These are phyloP conservation scores for Caenorhabditis brenneri DNA, from an alignment of 1,140 invertebrate genomes.

Conservation along the genomic window DNA sequence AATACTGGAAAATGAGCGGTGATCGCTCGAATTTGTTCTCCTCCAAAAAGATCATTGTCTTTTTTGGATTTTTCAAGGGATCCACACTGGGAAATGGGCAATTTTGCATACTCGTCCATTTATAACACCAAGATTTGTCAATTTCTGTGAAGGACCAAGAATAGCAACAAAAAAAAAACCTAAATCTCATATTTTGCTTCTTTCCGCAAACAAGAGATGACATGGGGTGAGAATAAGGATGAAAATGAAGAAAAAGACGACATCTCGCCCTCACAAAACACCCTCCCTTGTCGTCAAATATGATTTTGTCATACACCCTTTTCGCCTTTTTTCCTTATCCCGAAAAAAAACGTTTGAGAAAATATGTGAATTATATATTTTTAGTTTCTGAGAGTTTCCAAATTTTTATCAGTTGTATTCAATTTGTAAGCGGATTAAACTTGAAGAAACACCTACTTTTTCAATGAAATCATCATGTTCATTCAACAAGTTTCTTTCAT, in stretches of 20 bases:
- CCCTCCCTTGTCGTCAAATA: background rate
- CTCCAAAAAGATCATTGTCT: background rate
- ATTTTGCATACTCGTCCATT: background rate
- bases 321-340: background rate
- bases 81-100: conserved; percentile 24
- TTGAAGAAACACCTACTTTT: background rate
- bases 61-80: conserved; percentile 5
- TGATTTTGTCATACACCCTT: conserved; percentile 5
- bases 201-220: conserved; percentile 20
- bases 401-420: background rate
- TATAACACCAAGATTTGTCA: no score
- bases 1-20: conserved; percentile 4
- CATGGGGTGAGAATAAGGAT: background rate
- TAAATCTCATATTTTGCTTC: background rate
- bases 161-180: background rate
- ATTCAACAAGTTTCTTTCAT: background rate
- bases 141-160: background rate
- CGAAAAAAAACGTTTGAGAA: background rate
- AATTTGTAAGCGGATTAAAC: background rate
- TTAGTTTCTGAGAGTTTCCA: background rate
- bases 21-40: background rate
- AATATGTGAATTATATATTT: no score
- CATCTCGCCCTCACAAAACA: background rate
- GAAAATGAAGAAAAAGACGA: conserved; percentile 34
- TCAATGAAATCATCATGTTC: background rate